Percentiles rank a stretch among this genome's conserved stretches.
Evolutionary conservation across 2,888 invertebrate genomes (phyloP).

Genomic region (Phortica okadai): DNA sequence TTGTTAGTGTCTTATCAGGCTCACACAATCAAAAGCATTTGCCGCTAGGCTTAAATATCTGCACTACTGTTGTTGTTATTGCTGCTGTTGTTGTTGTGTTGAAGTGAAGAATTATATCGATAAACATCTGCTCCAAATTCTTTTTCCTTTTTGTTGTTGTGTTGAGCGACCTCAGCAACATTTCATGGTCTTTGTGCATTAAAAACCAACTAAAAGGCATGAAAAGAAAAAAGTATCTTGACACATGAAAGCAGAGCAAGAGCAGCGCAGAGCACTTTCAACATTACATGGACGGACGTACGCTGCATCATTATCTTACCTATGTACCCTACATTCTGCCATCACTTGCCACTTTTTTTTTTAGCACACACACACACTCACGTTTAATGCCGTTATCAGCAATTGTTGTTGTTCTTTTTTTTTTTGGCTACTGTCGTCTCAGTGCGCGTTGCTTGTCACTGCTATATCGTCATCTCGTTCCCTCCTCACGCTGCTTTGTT

Average conservation of each 20-base stretch:
- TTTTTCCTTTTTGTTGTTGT: background rate
- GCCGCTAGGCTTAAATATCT: conserved; percentile 5
- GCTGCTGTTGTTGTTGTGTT: background rate
- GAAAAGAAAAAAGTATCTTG: background rate
- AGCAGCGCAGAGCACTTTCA: background rate
- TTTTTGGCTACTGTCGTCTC: background rate
- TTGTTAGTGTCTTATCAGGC: conserved; percentile 5
- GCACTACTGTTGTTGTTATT: background rate
- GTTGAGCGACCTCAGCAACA: background rate
- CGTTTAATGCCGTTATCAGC: background rate
- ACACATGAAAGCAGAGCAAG: background rate
- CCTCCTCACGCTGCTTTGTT: background rate
- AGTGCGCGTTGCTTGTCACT: too few relatives aligned
- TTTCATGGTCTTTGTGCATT: conserved; percentile 7
- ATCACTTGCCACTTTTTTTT: background rate
- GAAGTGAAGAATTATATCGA: background rate
- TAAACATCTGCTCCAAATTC: conserved; percentile 13
- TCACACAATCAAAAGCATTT: conserved; percentile 20
- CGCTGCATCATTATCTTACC: background rate
- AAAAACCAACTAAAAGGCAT: too few relatives aligned
- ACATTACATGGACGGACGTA: background rate
- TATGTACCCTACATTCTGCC: too few relatives aligned
- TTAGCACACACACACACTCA: background rate
- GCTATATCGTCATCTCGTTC: background rate
- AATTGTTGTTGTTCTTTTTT: background rate